Evolutionary conservation across 1,140 invertebrate genomes (phyloP), one percentile per base, ranked within the genome.

Genomic region (Camponotus vicinus): DNA sequence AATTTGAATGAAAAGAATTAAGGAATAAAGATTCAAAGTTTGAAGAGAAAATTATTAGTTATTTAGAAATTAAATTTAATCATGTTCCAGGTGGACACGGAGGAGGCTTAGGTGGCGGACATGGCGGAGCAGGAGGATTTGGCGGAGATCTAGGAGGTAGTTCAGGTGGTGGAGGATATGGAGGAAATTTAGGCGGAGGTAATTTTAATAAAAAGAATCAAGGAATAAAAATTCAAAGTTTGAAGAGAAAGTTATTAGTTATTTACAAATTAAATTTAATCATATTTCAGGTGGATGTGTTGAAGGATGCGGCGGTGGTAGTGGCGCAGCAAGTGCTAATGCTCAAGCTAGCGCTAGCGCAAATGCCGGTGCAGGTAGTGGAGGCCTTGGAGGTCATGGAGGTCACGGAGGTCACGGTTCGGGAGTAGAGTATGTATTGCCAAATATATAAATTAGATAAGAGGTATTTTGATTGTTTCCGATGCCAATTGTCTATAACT

Each of bases 291-390:
- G 64, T 52, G 90, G 85, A 79, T 61, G 52, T 64, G 21, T 15
- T 61, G 87, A 82, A 45, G 61, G 67, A 76, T 73, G 57, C 27
- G 64, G 59, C 61, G 40, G 42, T 4, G 64, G 75, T 9, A 32
- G 57, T 21, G 87, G 89, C n/a, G 79, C 79, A 34, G 84, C 88
- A 9, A 75, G 1, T 55, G 86, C 91, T 3, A 86, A 80, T 64
- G 90, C 92, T 0, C 82, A 87, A 8, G 89, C 90, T 1, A 84
- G 21, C 61, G 90, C 90, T 2, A 88, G 42, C 6, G 90, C 90
- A 7, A 89, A 87, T 15, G 88, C 89, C 8, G 66, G 57, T 18
- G 85, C 85, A 18, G 86, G 85, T 34, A 76, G 66, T 9, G 18
- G 86, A 2, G 87, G 87, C 4, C 59, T 45, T 3, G 87, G 87